Base-by-base conservation (phyloP, 2,113 vertebrate species). In the Emberiza fucata region DNA sequence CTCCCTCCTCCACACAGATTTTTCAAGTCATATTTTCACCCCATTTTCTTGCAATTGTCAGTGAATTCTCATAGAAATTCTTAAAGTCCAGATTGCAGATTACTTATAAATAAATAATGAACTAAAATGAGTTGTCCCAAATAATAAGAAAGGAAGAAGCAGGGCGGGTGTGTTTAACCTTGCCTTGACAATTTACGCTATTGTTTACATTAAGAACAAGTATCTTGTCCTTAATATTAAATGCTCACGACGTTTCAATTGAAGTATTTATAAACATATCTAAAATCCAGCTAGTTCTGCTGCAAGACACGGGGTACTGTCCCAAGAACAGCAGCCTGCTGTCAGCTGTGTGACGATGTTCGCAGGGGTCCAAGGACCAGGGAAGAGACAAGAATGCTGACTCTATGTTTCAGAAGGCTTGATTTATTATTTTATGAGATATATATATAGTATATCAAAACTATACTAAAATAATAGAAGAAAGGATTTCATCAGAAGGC, bases 131-230 rank as follows among this genome's bases (percentile, higher is more conserved):
- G 14, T 48, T 72, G 28, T 45, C 33, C 24, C 44, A 35, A 63
- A 66, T 59, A 45, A 81, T 45, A 23, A 78, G 28, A 59, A 66
- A 57, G 14, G 25, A 81, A 76, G 27, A 72, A 65, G 28, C 0
- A 0, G 4, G 2, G 2, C 0, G 0, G 4, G 7, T 25, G 5
- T 47, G 31, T 35, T 78, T 61, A 77, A 69, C 11, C 21, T 60
- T 78, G 45, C 24, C 23, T 88, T 59, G 17, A 59, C 18, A 75
- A 61, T 18, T 54, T 19, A 31, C 19, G 19, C 4, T 21, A 4
- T 12, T 25, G 19, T 70, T 73, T 51, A 70, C 27, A 23, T 45
- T 59, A 66, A 66, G 7, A 22, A 70, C n/a, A 40, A 84, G 8
- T 40, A 54, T 29, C 79, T 91, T 66, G 3, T 35, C 33, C 27